phyloP scores from a whole-genome alignment of 2,797 vertebrate genomes.

The Paedocypris micromegethes region DNA sequence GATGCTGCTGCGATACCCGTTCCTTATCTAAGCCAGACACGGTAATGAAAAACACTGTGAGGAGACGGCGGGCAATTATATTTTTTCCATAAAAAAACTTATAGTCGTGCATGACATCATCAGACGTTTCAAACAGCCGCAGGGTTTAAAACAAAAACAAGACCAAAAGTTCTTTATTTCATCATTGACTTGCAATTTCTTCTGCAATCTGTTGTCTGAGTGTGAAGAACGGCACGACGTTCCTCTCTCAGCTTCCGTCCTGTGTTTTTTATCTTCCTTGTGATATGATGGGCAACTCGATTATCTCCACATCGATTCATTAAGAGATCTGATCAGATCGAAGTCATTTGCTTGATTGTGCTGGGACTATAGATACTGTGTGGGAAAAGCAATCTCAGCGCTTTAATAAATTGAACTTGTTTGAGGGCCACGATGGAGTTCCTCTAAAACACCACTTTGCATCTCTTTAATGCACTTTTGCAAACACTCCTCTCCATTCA shows the following conservation, averaged over 20 bases:
- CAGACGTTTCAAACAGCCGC: neutral
- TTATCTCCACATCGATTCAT: constrained; percentile 15
- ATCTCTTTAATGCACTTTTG: constrained; percentile 24
- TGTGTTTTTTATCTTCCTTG: constrained; percentile 14
- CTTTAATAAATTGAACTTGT: constrained; percentile 15
- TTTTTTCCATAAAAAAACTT: constrained; percentile 52
- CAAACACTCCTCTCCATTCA: constrained; percentile 46
- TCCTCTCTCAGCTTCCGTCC: constrained; percentile 6
- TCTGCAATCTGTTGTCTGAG: constrained; percentile 20
- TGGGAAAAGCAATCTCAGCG: neutral
- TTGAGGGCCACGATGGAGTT: constrained; percentile 2
- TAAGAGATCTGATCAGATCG: constrained; percentile 12
- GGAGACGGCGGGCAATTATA: constrained; percentile 57
- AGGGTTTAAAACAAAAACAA: constrained; percentile 20
- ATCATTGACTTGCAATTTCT: constrained; percentile 5
- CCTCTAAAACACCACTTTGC: constrained; percentile 1
- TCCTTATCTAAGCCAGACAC: constrained; percentile 59
- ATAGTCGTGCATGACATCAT: constrained; percentile 15
- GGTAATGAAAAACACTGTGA: constrained; percentile 54
- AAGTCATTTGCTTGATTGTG: neutral
- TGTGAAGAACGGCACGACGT: constrained; percentile 22
- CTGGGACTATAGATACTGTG: too few relatives aligned
- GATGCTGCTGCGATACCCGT: constrained; percentile 54
- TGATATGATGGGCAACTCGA: constrained; percentile 8
- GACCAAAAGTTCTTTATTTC: neutral